Conservation (phyloP, 2,113 vertebrate species). For the Etia nguti region DNA sequence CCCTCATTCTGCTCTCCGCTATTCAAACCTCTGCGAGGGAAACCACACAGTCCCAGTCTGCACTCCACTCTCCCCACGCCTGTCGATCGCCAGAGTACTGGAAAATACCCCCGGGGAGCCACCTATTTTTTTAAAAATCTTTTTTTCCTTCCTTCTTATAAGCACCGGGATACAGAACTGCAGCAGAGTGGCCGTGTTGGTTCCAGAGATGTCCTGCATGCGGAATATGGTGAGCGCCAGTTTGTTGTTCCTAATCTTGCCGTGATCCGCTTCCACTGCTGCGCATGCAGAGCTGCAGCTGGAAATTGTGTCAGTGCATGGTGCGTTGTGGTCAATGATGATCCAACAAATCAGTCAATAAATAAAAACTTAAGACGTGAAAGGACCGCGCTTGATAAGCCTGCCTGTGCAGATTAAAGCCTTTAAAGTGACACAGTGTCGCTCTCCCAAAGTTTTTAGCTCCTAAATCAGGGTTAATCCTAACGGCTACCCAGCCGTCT, state of each 20-base stretch:
- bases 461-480: neutral
- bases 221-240: conserved; percentile 50
- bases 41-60: conserved; percentile 18
- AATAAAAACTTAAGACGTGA: neutral
- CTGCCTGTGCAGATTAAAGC: neutral
- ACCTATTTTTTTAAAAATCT: neutral
- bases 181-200: neutral
- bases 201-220: conserved; percentile 43
- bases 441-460: neutral
- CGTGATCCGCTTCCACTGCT: neutral
- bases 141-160: neutral
- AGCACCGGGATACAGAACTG: neutral
- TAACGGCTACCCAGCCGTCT: neutral
- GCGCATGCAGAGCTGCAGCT: neutral
- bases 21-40: conserved; percentile 72
- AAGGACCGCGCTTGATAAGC: neutral
- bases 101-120: conserved; percentile 1
- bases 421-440: neutral
- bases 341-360: neutral
- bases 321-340: neutral
- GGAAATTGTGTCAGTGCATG: neutral
- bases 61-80: neutral
- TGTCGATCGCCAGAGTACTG: neutral
- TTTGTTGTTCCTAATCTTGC: neutral
- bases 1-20: neutral